A percentile compares a stretch with the other conserved stretches of the same genome.
Conservation (phyloP, 2,888 invertebrate species). For the Eudasyphora cyanicolor region DNA sequence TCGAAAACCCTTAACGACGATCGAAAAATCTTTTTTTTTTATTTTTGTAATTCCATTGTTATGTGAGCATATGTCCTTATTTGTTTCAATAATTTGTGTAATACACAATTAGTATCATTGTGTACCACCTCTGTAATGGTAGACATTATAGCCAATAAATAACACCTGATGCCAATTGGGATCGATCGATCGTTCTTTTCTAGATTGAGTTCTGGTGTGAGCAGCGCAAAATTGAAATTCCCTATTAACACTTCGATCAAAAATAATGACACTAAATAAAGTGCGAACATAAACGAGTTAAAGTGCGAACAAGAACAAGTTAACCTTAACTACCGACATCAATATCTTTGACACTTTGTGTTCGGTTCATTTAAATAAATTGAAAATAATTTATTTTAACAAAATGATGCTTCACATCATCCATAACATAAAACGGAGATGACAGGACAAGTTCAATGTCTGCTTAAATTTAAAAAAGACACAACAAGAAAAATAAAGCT, state of each 20-base stretch:
- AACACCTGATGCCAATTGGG: background rate
- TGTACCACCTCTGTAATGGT: background rate
- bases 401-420: background rate
- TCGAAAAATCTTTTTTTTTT: too few species aligned
- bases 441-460: constrained; percentile 8
- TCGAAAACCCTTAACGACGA: too few species aligned
- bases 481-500: background rate
- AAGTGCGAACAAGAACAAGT: background rate
- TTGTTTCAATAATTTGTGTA: background rate
- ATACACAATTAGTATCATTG: background rate
- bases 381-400: background rate
- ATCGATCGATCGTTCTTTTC: background rate
- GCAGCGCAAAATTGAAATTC: background rate
- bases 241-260: background rate
- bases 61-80: too few species aligned
- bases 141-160: background rate
- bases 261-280: constrained; percentile 6
- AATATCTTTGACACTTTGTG: background rate
- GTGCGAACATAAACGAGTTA: constrained; percentile 2
- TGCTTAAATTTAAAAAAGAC: background rate
- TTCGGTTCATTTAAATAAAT: constrained; percentile 27
- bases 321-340: too few species aligned
- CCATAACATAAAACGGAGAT: background rate
- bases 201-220: too few species aligned
- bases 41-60: too few species aligned